phyloP scores from a whole-genome alignment of 2,888 invertebrate genomes.

The Cephus nigrinus region DNA sequence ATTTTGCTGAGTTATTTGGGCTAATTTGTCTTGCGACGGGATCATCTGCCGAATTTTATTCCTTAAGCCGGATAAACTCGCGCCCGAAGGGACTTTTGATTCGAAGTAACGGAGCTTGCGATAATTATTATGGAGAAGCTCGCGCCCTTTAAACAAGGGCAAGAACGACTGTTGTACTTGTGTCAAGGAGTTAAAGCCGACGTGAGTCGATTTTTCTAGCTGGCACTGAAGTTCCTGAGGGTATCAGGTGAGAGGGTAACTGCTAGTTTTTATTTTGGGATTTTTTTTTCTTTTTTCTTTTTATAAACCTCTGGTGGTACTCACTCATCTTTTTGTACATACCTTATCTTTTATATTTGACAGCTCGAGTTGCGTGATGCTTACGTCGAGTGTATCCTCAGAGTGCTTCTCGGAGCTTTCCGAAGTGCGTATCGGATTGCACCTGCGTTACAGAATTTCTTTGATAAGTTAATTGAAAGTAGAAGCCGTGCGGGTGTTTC shows the following conservation, averaged over 20 bases:
- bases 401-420: no score
- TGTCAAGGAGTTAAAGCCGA: background rate
- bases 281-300: no score
- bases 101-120: background rate
- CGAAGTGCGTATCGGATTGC: no score
- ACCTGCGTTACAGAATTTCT: background rate
- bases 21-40: background rate
- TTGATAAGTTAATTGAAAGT: background rate
- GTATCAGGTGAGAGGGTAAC: background rate
- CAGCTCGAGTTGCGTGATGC: background rate
- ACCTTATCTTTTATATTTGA: background rate
- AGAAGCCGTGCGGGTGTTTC: no score
- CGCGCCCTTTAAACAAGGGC: background rate
- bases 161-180: background rate
- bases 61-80: background rate
- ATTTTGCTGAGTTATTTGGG: background rate
- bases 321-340: background rate
- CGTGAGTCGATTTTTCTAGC: no score
- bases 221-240: no score
- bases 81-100: background rate
- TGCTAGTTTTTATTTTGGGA: background rate
- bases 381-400: no score
- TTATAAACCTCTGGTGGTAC: no score
- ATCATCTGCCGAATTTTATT: background rate
- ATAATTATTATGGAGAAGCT: background rate